phyloP scores from a whole-genome alignment of 2,113 vertebrate species.

The Montifringilla adamsi region DNA sequence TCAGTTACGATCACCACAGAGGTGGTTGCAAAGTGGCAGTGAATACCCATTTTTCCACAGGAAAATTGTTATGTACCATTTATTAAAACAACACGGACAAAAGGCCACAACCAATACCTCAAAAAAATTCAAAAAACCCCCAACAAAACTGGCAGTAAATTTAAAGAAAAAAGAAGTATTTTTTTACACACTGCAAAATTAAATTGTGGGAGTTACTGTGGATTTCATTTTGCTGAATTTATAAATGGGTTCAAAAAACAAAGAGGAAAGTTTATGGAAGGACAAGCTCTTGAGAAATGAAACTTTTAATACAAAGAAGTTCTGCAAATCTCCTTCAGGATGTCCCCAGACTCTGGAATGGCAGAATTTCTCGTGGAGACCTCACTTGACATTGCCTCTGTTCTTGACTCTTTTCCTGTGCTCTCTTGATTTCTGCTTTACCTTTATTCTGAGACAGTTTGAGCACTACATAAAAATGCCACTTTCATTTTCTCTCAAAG shows the following conservation, averaged over 20 bases:
- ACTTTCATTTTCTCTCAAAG: background rate
- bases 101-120: background rate
- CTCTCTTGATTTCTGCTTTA: background rate
- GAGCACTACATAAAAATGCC: background rate
- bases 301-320: background rate
- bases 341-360: background rate
- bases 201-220: background rate
- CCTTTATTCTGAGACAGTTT: background rate
- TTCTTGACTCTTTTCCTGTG: background rate
- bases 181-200: background rate
- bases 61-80: background rate
- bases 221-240: background rate
- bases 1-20: background rate
- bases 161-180: background rate
- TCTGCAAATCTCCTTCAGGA: background rate
- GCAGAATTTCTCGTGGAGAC: background rate
- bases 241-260: background rate
- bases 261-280: background rate
- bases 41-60: background rate
- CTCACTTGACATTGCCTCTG: background rate
- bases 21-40: background rate
- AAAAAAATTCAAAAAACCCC: background rate
- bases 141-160: background rate
- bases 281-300: background rate
- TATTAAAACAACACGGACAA: background rate